phyloP scores from a whole-genome alignment of 2,113 vertebrate species.

The Marcusenius ussheri region DNA sequence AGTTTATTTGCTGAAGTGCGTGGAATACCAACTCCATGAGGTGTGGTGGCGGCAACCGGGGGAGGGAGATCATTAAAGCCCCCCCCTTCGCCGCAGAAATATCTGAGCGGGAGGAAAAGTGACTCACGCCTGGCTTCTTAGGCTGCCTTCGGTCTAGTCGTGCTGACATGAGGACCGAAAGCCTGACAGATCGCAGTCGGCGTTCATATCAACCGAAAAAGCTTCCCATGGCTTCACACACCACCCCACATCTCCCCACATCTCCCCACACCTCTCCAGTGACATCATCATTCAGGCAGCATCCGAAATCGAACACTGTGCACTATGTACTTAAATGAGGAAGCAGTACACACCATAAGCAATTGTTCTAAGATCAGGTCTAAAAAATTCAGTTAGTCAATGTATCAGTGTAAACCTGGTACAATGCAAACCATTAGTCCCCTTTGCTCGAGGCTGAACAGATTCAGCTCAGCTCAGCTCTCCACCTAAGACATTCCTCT shows the following conservation, averaged over 20 bases:
- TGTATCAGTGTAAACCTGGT: no score
- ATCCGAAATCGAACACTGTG: no score
- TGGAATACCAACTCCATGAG: constrained; percentile 1
- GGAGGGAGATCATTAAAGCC: not conserved
- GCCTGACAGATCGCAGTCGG: not conserved
- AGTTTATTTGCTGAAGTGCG: not conserved
- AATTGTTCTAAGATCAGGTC: no score
- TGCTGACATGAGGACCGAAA: not conserved
- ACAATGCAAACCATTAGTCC: no score
- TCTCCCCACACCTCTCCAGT: not conserved
- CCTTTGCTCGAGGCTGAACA: no score
- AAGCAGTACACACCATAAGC: no score
- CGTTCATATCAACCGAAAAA: not conserved
- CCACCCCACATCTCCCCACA: not conserved
- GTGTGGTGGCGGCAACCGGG: not conserved
- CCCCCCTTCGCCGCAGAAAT: not conserved
- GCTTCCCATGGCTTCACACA: not conserved
- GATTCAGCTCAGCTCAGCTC: no score
- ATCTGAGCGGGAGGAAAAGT: not conserved
- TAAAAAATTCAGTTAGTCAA: no score
- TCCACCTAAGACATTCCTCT: no score
- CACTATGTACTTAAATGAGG: no score
- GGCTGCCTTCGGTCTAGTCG: not conserved
- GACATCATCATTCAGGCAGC: no score
- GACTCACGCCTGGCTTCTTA: not conserved